These are phyloP conservation scores for Acleris literana DNA, from an alignment of 2,888 invertebrate species.

Conservation along the genomic window DNA sequence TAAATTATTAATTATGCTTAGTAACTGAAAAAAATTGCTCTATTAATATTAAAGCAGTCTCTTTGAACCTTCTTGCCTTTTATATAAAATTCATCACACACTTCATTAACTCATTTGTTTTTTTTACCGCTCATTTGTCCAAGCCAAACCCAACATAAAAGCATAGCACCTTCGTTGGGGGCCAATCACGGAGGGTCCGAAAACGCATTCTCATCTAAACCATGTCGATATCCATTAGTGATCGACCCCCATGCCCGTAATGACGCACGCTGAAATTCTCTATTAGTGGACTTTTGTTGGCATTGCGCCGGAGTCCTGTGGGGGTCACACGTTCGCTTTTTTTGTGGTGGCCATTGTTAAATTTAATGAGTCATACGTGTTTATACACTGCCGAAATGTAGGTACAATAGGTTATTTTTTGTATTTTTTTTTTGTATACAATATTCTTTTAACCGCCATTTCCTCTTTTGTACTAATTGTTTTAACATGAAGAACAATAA, in stretches of 20 bases:
- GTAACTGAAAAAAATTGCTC: no score
- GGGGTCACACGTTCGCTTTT: background rate
- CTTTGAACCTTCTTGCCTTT: no score
- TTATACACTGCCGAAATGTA: background rate
- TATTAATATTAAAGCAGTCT: no score
- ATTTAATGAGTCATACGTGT: background rate
- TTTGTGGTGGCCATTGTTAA: background rate
- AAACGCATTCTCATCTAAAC: constrained; percentile 63
- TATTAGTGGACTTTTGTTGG: constrained; percentile 49
- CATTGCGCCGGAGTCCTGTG: constrained; percentile 2
- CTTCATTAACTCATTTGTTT: constrained; percentile 11
- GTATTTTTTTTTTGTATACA: no score
- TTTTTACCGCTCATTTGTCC: constrained; percentile 22
- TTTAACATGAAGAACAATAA: no score
- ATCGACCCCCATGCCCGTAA: constrained; percentile 42
- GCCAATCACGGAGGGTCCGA: constrained; percentile 48
- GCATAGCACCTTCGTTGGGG: constrained; percentile 34
- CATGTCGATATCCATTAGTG: constrained; percentile 63
- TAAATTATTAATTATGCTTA: no score
- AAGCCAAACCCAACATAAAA: constrained; percentile 10
- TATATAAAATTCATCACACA: no score
- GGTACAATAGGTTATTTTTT: no score
- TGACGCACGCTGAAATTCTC: constrained; percentile 48
- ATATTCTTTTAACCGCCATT: no score
- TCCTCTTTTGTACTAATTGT: no score